Percentiles rank a stretch among this genome's conserved stretches.
These are phyloP conservation scores for Ursus arctos DNA, from an alignment of 2,113 vertebrate species.

Conservation along the genomic window DNA sequence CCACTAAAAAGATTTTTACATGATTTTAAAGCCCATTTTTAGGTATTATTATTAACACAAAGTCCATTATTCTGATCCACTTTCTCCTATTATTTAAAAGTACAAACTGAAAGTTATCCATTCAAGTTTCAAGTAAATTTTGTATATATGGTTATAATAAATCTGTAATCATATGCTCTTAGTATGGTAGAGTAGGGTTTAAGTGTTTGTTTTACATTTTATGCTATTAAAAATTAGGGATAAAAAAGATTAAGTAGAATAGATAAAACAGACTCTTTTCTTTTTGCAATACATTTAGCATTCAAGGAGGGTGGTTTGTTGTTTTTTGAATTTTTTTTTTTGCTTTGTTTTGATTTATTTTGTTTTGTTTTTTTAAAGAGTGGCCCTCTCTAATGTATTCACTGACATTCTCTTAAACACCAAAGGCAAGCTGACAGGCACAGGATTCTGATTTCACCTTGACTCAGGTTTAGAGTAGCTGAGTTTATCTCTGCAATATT, in stretches of 20 bases:
- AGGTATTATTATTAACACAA: background rate
- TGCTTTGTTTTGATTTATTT: background rate
- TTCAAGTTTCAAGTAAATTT: background rate
- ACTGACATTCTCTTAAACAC: background rate
- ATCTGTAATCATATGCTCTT: background rate
- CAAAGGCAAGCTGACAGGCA: background rate
- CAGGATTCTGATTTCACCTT: background rate
- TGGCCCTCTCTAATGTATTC: background rate
- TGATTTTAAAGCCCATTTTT: background rate
- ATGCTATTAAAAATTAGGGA: background rate
- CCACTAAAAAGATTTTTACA: background rate
- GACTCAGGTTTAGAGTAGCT: background rate
- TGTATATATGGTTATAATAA: background rate
- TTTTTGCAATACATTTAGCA: background rate
- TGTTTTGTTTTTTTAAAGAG: background rate
- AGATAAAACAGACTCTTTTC: background rate
- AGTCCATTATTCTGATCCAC: background rate
- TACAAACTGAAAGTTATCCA: background rate
- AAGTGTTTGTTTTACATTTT: background rate
- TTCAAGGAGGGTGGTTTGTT: background rate
- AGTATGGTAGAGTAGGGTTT: background rate
- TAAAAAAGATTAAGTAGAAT: background rate
- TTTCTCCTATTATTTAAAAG: background rate
- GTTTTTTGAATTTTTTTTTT: background rate
- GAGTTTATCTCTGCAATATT: background rate